Base-by-base conservation (phyloP, 2,113 vertebrate species). In the Cryptomyrus ogoouensis region DNA sequence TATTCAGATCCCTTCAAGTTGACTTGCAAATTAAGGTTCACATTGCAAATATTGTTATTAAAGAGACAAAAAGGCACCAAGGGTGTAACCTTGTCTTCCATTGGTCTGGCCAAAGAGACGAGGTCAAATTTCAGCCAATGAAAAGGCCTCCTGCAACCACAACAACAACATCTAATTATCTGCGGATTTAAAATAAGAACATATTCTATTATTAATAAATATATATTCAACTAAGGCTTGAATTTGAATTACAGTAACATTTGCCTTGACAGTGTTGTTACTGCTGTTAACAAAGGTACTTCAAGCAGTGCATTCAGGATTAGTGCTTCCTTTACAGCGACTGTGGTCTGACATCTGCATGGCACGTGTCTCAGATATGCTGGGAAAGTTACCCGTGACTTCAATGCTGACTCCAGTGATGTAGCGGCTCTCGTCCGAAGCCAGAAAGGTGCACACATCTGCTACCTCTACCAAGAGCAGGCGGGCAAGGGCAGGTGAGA, bases 391-490 rank as follows among this genome's bases (percentile, higher is more conserved):
- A 97, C 97, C 97, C 88, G 97, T 96, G 88, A 98, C 97, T 94
- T 98, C 97, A 52, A 98, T 88, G 53, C 97, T 97, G 89, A 95
- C 92, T 88, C 97, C 97, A 0, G 97, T 98, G 93, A 98, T 95
- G 91, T 98, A 98, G 1, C 93, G 92, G 90, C 97, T 97, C 86
- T 97, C 97, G 12, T 97, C 97, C 0, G 97, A 98, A 7, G 97
- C 97, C 66, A 98, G 93, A 91, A 98, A 98, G 5, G 96, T 95
- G 31, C 97, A 97, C 1, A 96, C 97, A 52, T 97, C 96, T 8
- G 97, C 97, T 3, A 98, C 96, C 92, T 98, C 97, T 98, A 90
- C 24, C 70, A 80, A 89, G 44, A 24, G 31, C 24, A 7, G 58
- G 21, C 39, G 21, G 19, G 8, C 35, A 27, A 31, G 74, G 39